Conservation (phyloP, 2,113 vertebrate genomes). For the Neoarius graeffei region DNA sequence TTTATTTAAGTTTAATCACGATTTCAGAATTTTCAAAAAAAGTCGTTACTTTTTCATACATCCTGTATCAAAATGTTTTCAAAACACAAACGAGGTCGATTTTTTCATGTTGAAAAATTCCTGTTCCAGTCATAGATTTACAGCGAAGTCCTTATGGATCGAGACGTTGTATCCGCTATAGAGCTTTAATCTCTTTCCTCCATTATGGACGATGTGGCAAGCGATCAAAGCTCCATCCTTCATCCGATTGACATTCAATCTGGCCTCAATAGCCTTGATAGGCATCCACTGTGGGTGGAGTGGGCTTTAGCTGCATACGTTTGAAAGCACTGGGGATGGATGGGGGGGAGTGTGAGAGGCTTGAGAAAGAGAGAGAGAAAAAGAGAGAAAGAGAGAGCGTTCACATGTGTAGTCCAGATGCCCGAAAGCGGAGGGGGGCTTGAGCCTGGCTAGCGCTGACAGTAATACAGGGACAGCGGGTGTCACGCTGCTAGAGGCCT, state of each 20-base stretch:
- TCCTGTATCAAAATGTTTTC: not conserved
- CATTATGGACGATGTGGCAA: constrained; percentile 3
- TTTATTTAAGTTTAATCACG: not conserved
- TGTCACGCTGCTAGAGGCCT: constrained; percentile 85
- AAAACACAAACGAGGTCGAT: too few relatives aligned
- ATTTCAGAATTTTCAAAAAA: not conserved
- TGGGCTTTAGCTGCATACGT: constrained; percentile 21
- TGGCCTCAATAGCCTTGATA: constrained; percentile 45
- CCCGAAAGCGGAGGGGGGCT: constrained; percentile 63
- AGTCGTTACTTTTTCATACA: not conserved
- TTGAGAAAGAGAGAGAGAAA: constrained; percentile 11
- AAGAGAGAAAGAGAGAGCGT: constrained; percentile 60
- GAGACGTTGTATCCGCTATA: not conserved
- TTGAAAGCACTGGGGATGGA: constrained; percentile 17
- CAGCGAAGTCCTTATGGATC: not conserved
- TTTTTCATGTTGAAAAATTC: not conserved
- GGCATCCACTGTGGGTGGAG: constrained; percentile 46
- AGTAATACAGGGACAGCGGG: constrained; percentile 88
- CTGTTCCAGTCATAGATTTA: not conserved
- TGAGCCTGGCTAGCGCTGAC: constrained; percentile 77
- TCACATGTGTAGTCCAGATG: constrained; percentile 90
- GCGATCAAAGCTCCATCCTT: constrained; percentile 46
- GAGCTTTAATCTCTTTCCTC: constrained; percentile 12
- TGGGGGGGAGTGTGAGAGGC: constrained; percentile 59
- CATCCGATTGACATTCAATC: constrained; percentile 47